These are phyloP conservation scores for Cheilosia vulpina DNA, from an alignment of 2,888 invertebrate genomes.

Conservation along the genomic window DNA sequence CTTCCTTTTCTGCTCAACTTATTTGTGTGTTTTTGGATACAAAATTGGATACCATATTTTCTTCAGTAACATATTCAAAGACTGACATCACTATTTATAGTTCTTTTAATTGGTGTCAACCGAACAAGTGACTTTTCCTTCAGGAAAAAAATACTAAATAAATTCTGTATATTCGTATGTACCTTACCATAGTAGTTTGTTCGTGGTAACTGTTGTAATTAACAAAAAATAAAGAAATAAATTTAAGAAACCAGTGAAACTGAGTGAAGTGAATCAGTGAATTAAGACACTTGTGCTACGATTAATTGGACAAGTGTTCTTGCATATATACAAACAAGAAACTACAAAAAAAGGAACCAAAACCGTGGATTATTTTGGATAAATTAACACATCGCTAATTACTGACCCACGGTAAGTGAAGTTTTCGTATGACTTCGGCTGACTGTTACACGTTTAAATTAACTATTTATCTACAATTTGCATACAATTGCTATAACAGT, in stretches of 20 bases:
- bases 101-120: not conserved
- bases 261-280: slow-evolving; percentile 17
- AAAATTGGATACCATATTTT: slow-evolving; percentile 30
- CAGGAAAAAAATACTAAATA: not conserved
- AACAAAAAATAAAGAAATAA: slow-evolving; percentile 12
- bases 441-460: no score
- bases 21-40: slow-evolving; percentile 27
- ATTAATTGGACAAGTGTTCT: slow-evolving; percentile 21
- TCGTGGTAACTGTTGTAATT: not conserved
- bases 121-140: not conserved
- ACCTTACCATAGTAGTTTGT: not conserved
- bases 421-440: not conserved
- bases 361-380: slow-evolving; percentile 59
- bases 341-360: not conserved
- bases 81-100: not conserved
- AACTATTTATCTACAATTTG: no score
- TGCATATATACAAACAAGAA: slow-evolving; percentile 25
- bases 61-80: not conserved
- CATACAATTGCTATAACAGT: no score
- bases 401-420: slow-evolving; percentile 3
- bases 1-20: slow-evolving; percentile 57
- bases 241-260: not conserved
- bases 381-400: slow-evolving; percentile 12
- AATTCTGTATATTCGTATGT: not conserved
- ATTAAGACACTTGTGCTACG: slow-evolving; percentile 25